These are phyloP conservation scores for Trachymyrmex cornetzi DNA, from an alignment of 1,140 invertebrate genomes.

Conservation along the genomic window DNA sequence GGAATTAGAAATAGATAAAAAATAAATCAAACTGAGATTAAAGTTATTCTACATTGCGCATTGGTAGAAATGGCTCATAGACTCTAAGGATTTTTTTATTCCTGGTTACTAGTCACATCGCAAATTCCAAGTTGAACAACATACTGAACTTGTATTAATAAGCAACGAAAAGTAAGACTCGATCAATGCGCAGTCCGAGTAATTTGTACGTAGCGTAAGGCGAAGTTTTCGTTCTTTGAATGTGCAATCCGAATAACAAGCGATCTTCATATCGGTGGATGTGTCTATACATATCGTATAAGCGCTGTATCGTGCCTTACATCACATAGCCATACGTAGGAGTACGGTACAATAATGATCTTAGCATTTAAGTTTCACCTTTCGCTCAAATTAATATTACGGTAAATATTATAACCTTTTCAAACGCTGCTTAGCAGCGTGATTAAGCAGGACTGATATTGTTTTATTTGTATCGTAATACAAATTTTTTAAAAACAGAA, in stretches of 20 bases:
- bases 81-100: constrained; percentile 30
- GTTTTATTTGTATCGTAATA: constrained; percentile 19
- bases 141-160: not conserved
- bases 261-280: constrained; percentile 29
- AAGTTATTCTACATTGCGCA: no score
- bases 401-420: not conserved
- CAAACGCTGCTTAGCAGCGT: not conserved
- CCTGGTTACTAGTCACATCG: constrained; percentile 57
- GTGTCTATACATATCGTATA: constrained; percentile 65
- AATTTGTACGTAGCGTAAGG: constrained; percentile 36
- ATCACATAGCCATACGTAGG: constrained; percentile 67
- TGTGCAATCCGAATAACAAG: constrained; percentile 3
- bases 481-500: not conserved
- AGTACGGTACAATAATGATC: constrained; percentile 49
- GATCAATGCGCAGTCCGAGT: constrained; percentile 6
- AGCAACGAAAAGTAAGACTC: not conserved
- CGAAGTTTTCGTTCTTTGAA: constrained; percentile 34
- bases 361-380: constrained; percentile 56
- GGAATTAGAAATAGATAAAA: no score
- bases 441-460: constrained; percentile 31
- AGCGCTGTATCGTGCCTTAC: constrained; percentile 74
- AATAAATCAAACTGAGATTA: no score
- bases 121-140: constrained; percentile 25
- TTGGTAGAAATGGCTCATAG: not conserved
- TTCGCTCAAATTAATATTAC: constrained; percentile 68